phyloP scores from a whole-genome alignment of 2,888 invertebrate genomes.

The Lepidocyrtinus sp. region DNA sequence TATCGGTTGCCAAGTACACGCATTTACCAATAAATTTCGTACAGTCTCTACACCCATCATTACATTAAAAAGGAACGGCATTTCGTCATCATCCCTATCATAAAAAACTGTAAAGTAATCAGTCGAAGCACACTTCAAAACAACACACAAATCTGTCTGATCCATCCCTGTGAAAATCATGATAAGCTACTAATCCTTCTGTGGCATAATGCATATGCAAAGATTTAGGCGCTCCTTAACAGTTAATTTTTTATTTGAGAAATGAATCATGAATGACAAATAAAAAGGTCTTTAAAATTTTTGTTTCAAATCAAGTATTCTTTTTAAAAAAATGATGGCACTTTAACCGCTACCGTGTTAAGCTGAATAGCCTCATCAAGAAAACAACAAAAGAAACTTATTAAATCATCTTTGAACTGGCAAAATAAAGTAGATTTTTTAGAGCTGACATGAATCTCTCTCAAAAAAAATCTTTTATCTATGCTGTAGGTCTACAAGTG shows the following conservation, averaged over 20 bases:
- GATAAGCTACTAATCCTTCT: no score
- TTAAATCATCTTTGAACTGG: conserved; percentile 4
- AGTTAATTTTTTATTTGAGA: not conserved
- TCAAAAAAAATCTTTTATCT: conserved; percentile 19
- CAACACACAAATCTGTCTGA: no score
- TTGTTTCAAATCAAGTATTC: not conserved
- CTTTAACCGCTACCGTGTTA: conserved; percentile 1
- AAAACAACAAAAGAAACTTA: not conserved
- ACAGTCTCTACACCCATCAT: not conserved
- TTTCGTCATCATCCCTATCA: no score
- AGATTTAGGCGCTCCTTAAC: not conserved
- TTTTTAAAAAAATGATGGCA: not conserved
- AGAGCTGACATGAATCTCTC: not conserved
- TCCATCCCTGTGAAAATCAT: not conserved
- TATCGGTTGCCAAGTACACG: not conserved
- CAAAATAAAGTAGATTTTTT: not conserved
- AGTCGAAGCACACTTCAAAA: not conserved
- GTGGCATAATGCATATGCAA: no score
- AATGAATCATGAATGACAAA: conserved; percentile 5
- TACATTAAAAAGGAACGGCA: not conserved
- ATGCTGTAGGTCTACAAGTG: conserved; percentile 52
- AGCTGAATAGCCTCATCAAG: not conserved
- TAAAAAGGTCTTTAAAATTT: not conserved
- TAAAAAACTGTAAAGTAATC: no score
- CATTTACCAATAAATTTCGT: not conserved